A percentile compares a stretch with the other conserved stretches of the same genome.
phyloP scores from a whole-genome alignment of 1,140 invertebrate genomes.

The Drosophila lini region DNA sequence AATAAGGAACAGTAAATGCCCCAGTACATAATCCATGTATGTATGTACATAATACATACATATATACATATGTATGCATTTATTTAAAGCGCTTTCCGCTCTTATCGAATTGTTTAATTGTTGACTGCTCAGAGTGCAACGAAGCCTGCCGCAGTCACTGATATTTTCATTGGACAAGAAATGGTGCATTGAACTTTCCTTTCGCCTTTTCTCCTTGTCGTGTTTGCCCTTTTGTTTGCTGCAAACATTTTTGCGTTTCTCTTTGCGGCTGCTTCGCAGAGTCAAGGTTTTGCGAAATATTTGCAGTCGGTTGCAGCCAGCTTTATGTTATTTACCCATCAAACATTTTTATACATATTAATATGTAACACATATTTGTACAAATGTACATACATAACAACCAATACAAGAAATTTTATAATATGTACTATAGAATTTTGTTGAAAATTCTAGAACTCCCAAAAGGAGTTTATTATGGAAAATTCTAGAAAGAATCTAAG shows the following conservation, averaged over 20 bases:
- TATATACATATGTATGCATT: background rate
- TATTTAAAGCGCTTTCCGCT: constrained; percentile 43
- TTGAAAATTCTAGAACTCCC: background rate
- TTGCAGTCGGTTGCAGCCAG: constrained; percentile 4
- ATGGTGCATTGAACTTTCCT: constrained; percentile 64
- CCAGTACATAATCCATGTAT: constrained; percentile 8
- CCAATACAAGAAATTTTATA: too few species aligned
- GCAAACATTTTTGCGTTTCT: constrained; percentile 32
- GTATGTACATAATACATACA: too few species aligned
- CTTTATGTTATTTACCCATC: background rate
- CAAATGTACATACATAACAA: too few species aligned
- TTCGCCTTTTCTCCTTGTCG: constrained; percentile 28
- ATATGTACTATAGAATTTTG: background rate
- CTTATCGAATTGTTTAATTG: constrained; percentile 51
- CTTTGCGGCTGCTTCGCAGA: constrained; percentile 9
- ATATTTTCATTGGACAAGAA: constrained; percentile 17
- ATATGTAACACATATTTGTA: too few species aligned
- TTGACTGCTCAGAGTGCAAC: constrained; percentile 13
- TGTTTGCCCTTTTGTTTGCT: constrained; percentile 38
- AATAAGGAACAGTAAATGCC: constrained; percentile 14
- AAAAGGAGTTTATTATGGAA: background rate
- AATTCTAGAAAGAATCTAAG: background rate
- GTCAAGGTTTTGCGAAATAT: constrained; percentile 8
- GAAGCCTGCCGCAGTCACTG: constrained; percentile 22
- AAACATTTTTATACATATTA: background rate